These are phyloP conservation scores for Dicycla oo DNA, from an alignment of 2,888 invertebrate species.

Conservation along the genomic window DNA sequence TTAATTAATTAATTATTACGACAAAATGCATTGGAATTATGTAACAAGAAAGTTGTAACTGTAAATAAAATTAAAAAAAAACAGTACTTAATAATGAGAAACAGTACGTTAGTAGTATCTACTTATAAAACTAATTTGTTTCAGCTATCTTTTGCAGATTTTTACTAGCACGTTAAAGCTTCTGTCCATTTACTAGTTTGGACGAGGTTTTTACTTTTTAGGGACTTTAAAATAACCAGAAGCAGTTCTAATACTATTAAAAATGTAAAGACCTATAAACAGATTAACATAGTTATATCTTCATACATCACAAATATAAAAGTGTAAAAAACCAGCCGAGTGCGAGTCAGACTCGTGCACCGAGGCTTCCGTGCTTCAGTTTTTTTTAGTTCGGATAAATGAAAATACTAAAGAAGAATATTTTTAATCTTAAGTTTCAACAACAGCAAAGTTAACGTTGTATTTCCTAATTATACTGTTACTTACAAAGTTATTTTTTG, in stretches of 20 bases:
- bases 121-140: background rate
- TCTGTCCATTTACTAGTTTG: slow-evolving; percentile 35
- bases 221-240: background rate
- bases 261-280: background rate
- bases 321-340: background rate
- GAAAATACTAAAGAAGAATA: no score
- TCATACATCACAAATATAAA: background rate
- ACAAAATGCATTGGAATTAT: no score
- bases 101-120: background rate
- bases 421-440: no score
- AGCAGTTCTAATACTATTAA: background rate
- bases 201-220: slow-evolving; percentile 31
- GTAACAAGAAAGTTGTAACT: background rate
- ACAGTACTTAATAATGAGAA: background rate
- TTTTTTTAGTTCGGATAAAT: no score
- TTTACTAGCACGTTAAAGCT: slow-evolving; percentile 48
- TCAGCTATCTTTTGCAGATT: slow-evolving; percentile 31
- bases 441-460: no score
- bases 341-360: no score
- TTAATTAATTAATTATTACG: background rate
- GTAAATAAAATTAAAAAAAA: background rate
- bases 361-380: no score
- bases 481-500: no score
- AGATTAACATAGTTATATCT: background rate
- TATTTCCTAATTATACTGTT: no score